A percentile compares a stretch with the other conserved stretches of the same genome.
Evolutionary conservation across 2,797 vertebrate species (phyloP).

Genomic region (Chloroceryle amazona): DNA sequence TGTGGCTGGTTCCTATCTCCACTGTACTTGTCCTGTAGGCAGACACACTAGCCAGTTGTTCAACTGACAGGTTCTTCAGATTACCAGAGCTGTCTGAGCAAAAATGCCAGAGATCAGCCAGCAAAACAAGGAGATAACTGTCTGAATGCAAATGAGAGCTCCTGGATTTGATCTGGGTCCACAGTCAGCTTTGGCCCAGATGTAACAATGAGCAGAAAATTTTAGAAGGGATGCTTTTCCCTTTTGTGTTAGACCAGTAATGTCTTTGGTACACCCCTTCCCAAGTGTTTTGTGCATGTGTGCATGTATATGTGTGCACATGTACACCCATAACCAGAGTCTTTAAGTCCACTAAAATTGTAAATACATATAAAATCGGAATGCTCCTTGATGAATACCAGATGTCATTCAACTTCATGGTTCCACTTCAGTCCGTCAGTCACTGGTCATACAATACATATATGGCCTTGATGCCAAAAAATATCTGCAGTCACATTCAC

Average conservation of each 20-base stretch:
- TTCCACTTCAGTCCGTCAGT: neutral
- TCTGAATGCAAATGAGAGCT: neutral
- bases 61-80: neutral
- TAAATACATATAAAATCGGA: neutral
- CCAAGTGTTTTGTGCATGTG: neutral
- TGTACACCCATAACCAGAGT: neutral
- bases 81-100: neutral
- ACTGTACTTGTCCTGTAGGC: neutral
- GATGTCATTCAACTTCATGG: neutral
- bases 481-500: neutral
- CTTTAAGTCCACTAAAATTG: neutral
- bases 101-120: neutral
- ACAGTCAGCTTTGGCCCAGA: neutral
- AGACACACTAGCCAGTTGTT: neutral
- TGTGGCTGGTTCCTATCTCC: neutral
- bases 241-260: neutral
- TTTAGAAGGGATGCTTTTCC: neutral
- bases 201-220: neutral
- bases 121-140: neutral
- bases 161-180: neutral
- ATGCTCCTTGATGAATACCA: neutral
- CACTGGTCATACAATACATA: neutral
- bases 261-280: neutral
- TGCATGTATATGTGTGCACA: neutral
- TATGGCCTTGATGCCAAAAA: neutral